Evolutionary conservation across 2,113 vertebrate species (phyloP).

Genomic region (Ondatra zibethicus): DNA sequence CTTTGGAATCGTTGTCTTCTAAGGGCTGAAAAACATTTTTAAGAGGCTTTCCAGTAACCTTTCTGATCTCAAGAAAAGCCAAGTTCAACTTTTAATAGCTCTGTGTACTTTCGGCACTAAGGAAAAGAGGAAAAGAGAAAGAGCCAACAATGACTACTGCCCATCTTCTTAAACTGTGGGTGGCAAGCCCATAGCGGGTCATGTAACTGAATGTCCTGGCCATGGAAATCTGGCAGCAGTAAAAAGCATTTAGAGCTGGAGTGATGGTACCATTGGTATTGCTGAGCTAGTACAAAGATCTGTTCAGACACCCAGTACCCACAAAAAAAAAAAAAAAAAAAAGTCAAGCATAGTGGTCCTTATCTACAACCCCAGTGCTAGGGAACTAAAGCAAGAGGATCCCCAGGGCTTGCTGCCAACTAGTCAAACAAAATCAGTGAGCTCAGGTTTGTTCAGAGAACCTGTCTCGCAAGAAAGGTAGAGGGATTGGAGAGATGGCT

Average conservation of each 20-base stretch:
- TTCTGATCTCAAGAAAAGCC: conserved; percentile 43
- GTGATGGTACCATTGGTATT: neutral
- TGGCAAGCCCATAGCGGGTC: neutral
- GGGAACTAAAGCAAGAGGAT: neutral
- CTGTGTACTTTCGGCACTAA: conserved; percentile 30
- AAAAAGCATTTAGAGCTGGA: neutral
- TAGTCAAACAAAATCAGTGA: neutral
- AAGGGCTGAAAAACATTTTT: conserved; percentile 27
- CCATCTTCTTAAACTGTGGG: neutral
- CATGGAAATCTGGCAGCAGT: neutral
- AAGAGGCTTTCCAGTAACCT: conserved; percentile 55
- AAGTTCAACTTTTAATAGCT: conserved; percentile 57
- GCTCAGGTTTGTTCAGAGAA: neutral
- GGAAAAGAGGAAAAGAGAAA: neutral
- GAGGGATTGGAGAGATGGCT: no score
- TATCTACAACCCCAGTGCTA: neutral
- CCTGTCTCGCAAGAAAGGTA: neutral
- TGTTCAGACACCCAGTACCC: neutral
- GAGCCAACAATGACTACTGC: neutral
- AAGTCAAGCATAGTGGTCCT: neutral
- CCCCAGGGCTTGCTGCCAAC: neutral
- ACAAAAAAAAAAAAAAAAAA: no score
- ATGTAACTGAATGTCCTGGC: neutral
- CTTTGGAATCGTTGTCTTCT: conserved; percentile 53
- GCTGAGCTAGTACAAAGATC: neutral